These are phyloP conservation scores for Oryctes rhinoceros DNA, from an alignment of 1,140 invertebrate species.

Conservation along the genomic window DNA sequence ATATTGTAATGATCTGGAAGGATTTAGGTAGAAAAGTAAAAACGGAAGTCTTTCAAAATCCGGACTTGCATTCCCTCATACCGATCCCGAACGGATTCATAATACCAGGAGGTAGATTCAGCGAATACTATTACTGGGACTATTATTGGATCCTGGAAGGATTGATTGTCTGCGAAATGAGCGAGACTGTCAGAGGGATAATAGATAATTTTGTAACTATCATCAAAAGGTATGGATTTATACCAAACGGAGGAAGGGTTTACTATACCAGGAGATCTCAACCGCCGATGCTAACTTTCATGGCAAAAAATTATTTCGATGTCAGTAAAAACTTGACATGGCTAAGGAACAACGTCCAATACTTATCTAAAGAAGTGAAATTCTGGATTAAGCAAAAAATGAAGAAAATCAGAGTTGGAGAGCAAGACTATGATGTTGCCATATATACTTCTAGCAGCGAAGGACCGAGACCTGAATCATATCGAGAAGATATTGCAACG, in stretches of 20 bases:
- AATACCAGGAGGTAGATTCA: slow-evolving; percentile 87
- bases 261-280: slow-evolving; percentile 82
- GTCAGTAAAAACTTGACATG: slow-evolving; percentile 74
- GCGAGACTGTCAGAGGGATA: slow-evolving; percentile 74
- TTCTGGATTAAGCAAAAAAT: slow-evolving; percentile 68
- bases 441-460: slow-evolving; percentile 58
- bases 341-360: slow-evolving; percentile 66
- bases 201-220: slow-evolving; percentile 76
- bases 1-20: slow-evolving; percentile 76
- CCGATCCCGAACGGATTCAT: slow-evolving; percentile 83
- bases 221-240: slow-evolving; percentile 72
- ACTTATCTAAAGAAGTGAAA: slow-evolving; percentile 74
- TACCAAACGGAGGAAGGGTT: slow-evolving; percentile 84
- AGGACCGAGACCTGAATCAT: slow-evolving; percentile 81
- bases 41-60: slow-evolving; percentile 68
- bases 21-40: slow-evolving; percentile 74
- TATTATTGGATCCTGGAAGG: slow-evolving; percentile 85
- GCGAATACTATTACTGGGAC: slow-evolving; percentile 88
- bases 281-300: slow-evolving; percentile 79
- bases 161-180: slow-evolving; percentile 77
- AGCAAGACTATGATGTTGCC: slow-evolving; percentile 64
- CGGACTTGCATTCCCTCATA: slow-evolving; percentile 75
- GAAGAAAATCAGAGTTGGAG: slow-evolving; percentile 59
- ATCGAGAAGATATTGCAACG: slow-evolving; percentile 63
- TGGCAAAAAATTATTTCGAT: slow-evolving; percentile 69